Evolutionary conservation across 2,113 vertebrate species (phyloP).

Genomic region (Neolamprologus sp.): DNA sequence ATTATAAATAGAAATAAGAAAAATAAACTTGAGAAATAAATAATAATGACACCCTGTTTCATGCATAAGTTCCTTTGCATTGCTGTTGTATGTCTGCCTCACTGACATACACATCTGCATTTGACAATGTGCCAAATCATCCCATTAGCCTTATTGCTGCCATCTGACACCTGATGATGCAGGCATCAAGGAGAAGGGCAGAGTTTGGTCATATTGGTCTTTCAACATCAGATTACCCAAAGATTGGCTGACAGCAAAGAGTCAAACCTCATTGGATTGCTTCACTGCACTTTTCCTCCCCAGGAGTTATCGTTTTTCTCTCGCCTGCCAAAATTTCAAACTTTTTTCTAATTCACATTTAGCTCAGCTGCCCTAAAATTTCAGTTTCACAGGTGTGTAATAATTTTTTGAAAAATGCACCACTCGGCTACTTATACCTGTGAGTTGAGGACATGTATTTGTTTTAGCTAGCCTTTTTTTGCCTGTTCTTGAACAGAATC

Average conservation of each 20-base stretch:
- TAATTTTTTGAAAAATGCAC: neutral
- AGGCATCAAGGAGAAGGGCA: constrained; percentile 9
- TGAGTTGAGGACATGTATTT: neutral
- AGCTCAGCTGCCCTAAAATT: neutral
- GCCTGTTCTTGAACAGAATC: neutral
- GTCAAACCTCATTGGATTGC: neutral
- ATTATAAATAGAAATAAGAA: neutral
- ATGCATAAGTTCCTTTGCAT: neutral
- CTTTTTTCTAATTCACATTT: neutral
- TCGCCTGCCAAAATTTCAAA: neutral
- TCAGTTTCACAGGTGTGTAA: neutral
- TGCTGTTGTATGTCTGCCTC: neutral
- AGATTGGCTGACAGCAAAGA: neutral
- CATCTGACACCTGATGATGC: constrained; percentile 53
- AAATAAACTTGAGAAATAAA: neutral
- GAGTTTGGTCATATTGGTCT: constrained; percentile 46
- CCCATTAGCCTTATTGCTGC: constrained; percentile 71
- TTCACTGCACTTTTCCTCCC: neutral
- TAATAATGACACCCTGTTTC: neutral
- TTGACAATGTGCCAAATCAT: constrained; percentile 53
- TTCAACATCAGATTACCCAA: constrained; percentile 44
- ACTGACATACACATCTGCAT: neutral
- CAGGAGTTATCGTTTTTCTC: neutral
- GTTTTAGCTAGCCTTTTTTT: neutral
- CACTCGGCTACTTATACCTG: neutral